These are phyloP conservation scores for Drosophila navojoa DNA, from an alignment of 1,140 invertebrate species.

Conservation along the genomic window DNA sequence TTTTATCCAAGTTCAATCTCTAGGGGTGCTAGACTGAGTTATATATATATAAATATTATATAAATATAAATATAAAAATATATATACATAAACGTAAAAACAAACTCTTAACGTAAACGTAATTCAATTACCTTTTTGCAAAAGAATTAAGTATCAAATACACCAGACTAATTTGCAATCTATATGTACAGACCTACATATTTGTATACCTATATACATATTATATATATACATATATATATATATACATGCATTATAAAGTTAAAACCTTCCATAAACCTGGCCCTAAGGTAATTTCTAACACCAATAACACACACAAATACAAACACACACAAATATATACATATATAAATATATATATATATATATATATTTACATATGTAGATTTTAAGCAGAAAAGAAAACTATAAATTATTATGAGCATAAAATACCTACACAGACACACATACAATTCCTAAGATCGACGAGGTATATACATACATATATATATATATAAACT, in stretches of 20 bases:
- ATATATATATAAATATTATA: conserved; percentile 52
- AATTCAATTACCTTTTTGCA: conserved; percentile 76
- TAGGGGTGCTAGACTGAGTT: conserved; percentile 79
- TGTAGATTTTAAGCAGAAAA: conserved; percentile 58
- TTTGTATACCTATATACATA: conserved; percentile 22
- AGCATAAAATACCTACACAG: conserved; percentile 18
- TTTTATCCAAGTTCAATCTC: conserved; percentile 73
- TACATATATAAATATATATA: conserved; percentile 30
- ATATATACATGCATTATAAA: conserved; percentile 27
- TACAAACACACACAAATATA: conserved; percentile 33
- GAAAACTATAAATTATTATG: conserved; percentile 34
- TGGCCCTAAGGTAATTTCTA: background rate
- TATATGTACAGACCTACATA: conserved; percentile 42
- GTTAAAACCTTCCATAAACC: conserved; percentile 21
- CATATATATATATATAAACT: background rate
- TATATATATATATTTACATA: conserved; percentile 49
- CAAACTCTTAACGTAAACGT: conserved; percentile 60
- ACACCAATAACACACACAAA: background rate
- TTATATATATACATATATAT: conserved; percentile 10
- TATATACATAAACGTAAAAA: conserved; percentile 34
- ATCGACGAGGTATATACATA: background rate
- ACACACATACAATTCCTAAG: conserved; percentile 18
- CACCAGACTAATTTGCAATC: conserved; percentile 53
- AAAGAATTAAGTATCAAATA: conserved; percentile 60
- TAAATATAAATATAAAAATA: conserved; percentile 40